A percentile compares a stretch with the other conserved stretches of the same genome.
These are phyloP conservation scores for Melanotus villosus DNA, from an alignment of 2,888 invertebrate species.

Conservation along the genomic window DNA sequence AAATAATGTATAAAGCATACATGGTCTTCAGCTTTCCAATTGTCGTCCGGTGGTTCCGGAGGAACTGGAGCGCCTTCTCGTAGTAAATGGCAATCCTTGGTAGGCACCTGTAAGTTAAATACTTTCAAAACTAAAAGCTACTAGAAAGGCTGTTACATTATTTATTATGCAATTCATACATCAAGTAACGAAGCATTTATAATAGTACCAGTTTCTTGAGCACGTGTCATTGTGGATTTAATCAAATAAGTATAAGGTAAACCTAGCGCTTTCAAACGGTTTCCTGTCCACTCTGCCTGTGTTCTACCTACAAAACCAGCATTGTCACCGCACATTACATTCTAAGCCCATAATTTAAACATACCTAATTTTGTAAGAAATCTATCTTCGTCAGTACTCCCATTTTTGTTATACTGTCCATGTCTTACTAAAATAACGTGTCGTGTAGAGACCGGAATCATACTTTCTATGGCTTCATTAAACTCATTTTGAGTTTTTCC, in stretches of 20 bases:
- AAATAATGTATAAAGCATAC: too few species aligned
- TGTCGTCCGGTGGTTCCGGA: conserved; percentile 91
- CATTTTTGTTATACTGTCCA: conserved; percentile 91
- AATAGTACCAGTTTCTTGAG: conserved; percentile 90
- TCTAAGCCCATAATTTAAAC: too few species aligned
- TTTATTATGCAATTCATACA: too few species aligned
- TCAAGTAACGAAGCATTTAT: conserved; percentile 79
- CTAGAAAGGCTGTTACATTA: too few species aligned
- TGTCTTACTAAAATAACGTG: conserved; percentile 93
- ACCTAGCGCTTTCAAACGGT: conserved; percentile 82
- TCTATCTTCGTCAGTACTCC: conserved; percentile 80
- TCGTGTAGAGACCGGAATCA: conserved; percentile 76
- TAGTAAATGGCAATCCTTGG: conserved; percentile 79
- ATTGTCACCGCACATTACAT: too few species aligned
- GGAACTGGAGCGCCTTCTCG: conserved; percentile 96
- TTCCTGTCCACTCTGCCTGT: conserved; percentile 91
- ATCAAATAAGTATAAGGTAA: conserved; percentile 86
- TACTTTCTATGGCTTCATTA: conserved; percentile 77
- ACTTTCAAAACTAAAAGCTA: too few species aligned
- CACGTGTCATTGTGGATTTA: conserved; percentile 94
- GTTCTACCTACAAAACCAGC: conserved; percentile 81
- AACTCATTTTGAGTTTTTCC: conserved; percentile 77
- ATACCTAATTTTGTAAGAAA: conserved; percentile 86
- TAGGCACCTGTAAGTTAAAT: too few species aligned
- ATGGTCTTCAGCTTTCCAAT: conserved; percentile 88